Evolutionary conservation across 2,113 vertebrate species (phyloP).

Genomic region (Microcebus ravelobensis): DNA sequence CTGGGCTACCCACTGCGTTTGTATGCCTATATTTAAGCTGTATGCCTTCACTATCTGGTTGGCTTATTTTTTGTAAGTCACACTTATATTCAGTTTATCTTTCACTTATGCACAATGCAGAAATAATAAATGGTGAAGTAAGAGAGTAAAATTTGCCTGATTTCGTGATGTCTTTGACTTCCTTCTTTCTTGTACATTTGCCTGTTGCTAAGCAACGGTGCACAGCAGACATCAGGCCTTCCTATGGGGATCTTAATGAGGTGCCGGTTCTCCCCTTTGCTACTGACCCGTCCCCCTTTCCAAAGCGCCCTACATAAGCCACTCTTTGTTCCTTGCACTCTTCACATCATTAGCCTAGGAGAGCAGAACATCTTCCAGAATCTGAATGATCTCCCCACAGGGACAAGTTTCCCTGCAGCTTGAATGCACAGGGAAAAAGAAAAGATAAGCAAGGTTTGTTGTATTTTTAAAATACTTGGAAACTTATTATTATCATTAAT

Average conservation of each 20-base stretch:
- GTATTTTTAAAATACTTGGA: neutral
- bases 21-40: neutral
- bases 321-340: neutral
- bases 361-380: neutral
- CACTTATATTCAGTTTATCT: neutral
- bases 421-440: neutral
- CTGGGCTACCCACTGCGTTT: neutral
- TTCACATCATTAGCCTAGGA: neutral
- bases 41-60: neutral
- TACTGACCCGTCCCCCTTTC: neutral
- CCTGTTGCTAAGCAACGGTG: constrained; percentile 68
- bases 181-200: constrained; percentile 17
- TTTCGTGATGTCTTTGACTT: neutral
- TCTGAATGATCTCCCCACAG: neutral
- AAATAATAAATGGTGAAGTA: constrained; percentile 1
- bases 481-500: neutral
- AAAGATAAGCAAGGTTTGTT: neutral
- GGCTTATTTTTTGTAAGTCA: constrained; percentile 9
- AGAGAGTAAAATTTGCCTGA: neutral
- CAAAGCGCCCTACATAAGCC: neutral
- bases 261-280: constrained; percentile 2
- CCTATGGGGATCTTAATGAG: neutral
- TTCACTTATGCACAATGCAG: neutral
- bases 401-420: neutral
- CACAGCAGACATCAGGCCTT: neutral